A percentile compares a stretch with the other conserved stretches of the same genome.
Conservation (phyloP, 1,140 invertebrate species). For the Berghia stephanieae region DNA sequence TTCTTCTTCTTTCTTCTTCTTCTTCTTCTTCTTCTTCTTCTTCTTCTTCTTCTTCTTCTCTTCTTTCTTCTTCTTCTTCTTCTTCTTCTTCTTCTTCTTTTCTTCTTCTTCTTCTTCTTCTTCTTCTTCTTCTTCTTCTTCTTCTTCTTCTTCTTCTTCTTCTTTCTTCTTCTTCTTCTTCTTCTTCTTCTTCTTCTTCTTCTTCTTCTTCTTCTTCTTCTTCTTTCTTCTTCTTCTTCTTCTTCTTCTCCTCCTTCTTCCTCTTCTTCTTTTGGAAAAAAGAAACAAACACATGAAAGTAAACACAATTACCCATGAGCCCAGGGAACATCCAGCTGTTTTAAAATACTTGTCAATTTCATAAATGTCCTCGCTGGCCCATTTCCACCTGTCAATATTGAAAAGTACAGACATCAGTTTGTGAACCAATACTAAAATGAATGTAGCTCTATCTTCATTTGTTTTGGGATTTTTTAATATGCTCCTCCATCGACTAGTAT, state of each 20-base stretch:
- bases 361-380: conserved; percentile 83
- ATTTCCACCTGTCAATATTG: conserved; percentile 76
- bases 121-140: no score
- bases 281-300: neutral
- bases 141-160: no score
- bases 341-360: conserved; percentile 67
- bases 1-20: no score
- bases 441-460: no score
- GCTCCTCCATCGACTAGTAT: no score
- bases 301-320: conserved; percentile 41
- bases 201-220: neutral
- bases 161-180: neutral
- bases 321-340: conserved; percentile 62
- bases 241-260: neutral
- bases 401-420: neutral
- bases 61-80: no score
- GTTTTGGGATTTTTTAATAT: no score
- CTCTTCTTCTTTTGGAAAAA: neutral
- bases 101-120: no score
- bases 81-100: no score
- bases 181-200: neutral
- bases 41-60: no score
- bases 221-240: neutral
- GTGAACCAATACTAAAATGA: neutral
- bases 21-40: no score